phyloP scores from a whole-genome alignment of 1,140 invertebrate species.

The Zophobas atratus region DNA sequence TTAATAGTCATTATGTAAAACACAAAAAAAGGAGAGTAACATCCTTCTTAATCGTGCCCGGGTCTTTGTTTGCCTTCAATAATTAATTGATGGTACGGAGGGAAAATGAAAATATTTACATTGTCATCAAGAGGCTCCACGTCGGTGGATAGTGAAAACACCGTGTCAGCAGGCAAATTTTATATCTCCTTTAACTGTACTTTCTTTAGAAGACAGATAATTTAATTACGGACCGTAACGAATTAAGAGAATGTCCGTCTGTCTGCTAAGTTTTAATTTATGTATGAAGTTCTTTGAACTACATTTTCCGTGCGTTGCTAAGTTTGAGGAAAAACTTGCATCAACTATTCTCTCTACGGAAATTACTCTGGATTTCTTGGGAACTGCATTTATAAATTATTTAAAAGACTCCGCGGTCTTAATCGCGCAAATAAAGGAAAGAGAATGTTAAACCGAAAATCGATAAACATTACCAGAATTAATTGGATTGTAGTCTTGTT shows the following conservation, averaged over 20 bases:
- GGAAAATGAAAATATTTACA: conserved; percentile 34
- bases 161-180: conserved; percentile 7
- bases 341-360: conserved; percentile 15
- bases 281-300: conserved; percentile 43
- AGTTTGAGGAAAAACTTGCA: conserved; percentile 27
- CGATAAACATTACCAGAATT: not conserved
- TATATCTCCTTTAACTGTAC: conserved; percentile 21
- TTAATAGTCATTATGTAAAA: conserved; percentile 1
- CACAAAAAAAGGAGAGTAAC: not conserved
- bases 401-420: not conserved
- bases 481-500: too few relatives aligned
- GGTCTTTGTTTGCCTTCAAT: conserved; percentile 6
- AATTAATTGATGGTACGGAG: conserved; percentile 19
- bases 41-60: conserved; percentile 4
- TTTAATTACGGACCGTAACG: conserved; percentile 30
- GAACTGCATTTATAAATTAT: not conserved
- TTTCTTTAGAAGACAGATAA: conserved; percentile 36
- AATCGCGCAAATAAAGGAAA: not conserved
- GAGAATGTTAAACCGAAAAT: not conserved
- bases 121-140: not conserved
- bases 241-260: conserved; percentile 36
- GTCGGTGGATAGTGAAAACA: conserved; percentile 19
- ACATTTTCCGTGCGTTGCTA: conserved; percentile 21
- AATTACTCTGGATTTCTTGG: not conserved
- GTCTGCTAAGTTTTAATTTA: conserved; percentile 40